Evolutionary conservation across 1,140 invertebrate genomes (phyloP).

Genomic region (Bicyclus anynana): DNA sequence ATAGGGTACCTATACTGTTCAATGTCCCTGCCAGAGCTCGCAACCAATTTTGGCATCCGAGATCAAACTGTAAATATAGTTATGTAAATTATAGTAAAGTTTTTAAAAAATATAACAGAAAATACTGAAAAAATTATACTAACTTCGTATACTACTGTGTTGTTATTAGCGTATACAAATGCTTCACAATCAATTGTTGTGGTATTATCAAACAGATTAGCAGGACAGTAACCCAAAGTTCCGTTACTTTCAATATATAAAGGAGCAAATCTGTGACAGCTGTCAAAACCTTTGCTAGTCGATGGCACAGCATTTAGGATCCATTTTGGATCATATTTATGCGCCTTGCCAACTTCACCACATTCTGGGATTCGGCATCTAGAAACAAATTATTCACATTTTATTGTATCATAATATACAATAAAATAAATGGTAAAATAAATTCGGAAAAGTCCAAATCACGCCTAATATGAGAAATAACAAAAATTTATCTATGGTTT

Average conservation of each 20-base stretch:
- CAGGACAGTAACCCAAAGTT: conserved; percentile 42
- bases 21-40: conserved; percentile 55
- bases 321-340: conserved; percentile 46
- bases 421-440: too few species aligned
- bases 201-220: conserved; percentile 36
- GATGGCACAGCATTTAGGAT: conserved; percentile 49
- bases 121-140: conserved; percentile 24
- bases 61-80: conserved; percentile 40
- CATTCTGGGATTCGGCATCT: conserved; percentile 67
- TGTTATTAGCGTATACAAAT: conserved; percentile 53
- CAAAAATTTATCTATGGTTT: too few species aligned
- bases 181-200: conserved; percentile 38
- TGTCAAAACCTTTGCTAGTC: conserved; percentile 32
- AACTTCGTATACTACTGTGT: conserved; percentile 67
- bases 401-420: too few species aligned
- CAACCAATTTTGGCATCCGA: conserved; percentile 56
- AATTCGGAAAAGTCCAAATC: too few species aligned
- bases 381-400: neutral
- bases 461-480: too few species aligned
- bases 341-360: conserved; percentile 37
- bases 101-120: too few species aligned
- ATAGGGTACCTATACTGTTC: conserved; percentile 50
- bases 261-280: conserved; percentile 39
- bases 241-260: conserved; percentile 23
- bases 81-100: neutral